Conservation (phyloP, 2,113 vertebrate species). For the Peucedramus taeniatus region DNA sequence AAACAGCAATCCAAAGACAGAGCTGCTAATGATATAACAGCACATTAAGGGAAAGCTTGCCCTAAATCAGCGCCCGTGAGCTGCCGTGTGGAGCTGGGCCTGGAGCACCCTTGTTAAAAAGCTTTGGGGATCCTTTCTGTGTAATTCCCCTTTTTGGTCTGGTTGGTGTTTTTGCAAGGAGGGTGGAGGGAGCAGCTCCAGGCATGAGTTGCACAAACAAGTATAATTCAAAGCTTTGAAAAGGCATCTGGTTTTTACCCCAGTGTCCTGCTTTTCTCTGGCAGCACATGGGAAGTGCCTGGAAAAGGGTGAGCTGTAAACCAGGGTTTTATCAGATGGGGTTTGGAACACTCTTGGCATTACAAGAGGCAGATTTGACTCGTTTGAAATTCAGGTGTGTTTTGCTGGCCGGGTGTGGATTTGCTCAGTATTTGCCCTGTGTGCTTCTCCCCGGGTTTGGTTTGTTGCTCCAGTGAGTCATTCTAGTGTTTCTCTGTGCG, state of each 20-base stretch:
- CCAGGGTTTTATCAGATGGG: accelerated
- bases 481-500: neutral
- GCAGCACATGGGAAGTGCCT: neutral
- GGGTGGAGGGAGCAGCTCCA: neutral
- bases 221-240: neutral
- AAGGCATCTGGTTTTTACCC: neutral
- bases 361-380: neutral
- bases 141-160: neutral
- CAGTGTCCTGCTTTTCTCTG: neutral
- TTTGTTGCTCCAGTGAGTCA: neutral
- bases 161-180: neutral
- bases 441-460: neutral
- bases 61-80: slow-evolving; percentile 38
- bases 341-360: neutral
- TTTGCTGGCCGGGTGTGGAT: neutral
- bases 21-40: slow-evolving; percentile 46
- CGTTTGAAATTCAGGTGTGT: neutral
- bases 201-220: neutral
- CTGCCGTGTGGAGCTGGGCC: neutral
- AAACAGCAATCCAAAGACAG: slow-evolving; percentile 43
- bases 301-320: neutral
- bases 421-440: neutral
- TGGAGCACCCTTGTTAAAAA: neutral
- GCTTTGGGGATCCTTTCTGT: neutral
- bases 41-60: slow-evolving; percentile 6